Evolutionary conservation across 2,797 vertebrate genomes (phyloP), one percentile per base, ranked within the genome.

Genomic region (Dendrocincla tyrannina): DNA sequence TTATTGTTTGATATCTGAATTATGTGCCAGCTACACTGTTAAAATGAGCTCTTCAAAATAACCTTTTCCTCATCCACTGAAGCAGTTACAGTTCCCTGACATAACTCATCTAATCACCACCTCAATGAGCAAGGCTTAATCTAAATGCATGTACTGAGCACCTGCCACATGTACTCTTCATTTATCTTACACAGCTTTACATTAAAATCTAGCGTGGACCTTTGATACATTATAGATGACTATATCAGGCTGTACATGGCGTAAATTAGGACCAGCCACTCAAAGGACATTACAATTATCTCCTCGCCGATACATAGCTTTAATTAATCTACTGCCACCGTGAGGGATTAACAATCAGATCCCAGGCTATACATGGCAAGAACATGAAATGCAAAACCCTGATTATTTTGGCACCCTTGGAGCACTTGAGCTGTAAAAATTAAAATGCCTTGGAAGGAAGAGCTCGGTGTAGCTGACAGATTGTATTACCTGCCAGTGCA

Each of bases 241-340:
- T 94, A 22, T 91, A 94, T 93, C 77, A 79, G 77, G 60, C 68
- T 74, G 60, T 69, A 89, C 93, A 70, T 4, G 6, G 66, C 1
- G 53, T 80, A 88, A 93, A 97, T 96, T 82, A 81, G 84, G 77
- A 88, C 58, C 44, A 77, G 68, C 76, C 25, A 81, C 85, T 96
- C 96, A 93, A 55, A 91, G 81, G 90, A 95, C 81, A 50, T 94
- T 89, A 76, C 87, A 84, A 92, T 91, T 97, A 95, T 92, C 95
- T 97, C 97, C 86, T 96, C 47, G 3, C 44, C 3, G 0, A 85
- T 84, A 88, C 79, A 22, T 7, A 83, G 93, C 67, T 93, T 97
- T 97, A 96, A 96, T 97, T 97, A 97, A 97, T 86, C 83, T 74
- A 66, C 93, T 70, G 68, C 94, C 94, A 89, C 89, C 88, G 93